Conservation (phyloP, 2,113 vertebrate genomes). For the Pseudopodoces humilis region DNA sequence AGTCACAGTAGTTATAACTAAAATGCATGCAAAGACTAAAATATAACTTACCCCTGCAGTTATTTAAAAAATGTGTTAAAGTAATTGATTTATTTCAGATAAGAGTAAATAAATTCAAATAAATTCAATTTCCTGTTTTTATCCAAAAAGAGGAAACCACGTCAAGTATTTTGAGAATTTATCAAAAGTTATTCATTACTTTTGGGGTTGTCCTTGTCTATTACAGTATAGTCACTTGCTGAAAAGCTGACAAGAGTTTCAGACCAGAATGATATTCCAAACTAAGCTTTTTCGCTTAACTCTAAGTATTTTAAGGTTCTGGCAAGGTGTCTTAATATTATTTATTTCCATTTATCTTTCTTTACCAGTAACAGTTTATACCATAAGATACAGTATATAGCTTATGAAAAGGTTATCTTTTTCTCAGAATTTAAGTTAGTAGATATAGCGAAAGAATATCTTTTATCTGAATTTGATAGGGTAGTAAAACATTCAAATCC, state of each 20-base stretch:
- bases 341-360: not conserved
- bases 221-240: fast-evolving
- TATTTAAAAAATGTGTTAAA: not conserved
- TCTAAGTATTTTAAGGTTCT: not conserved
- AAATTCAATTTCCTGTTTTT: not conserved
- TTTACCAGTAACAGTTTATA: not conserved
- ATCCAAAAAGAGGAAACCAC: not conserved
- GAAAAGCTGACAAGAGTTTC: not conserved
- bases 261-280: not conserved
- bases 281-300: not conserved
- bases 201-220: not conserved
- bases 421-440: slow-evolving; percentile 21
- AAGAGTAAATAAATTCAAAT: not conserved
- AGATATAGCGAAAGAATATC: slow-evolving; percentile 36
- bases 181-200: not conserved
- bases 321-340: not conserved
- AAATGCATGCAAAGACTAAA: not conserved
- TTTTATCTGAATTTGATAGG: slow-evolving; percentile 42
- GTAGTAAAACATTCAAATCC: slow-evolving; percentile 66
- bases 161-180: not conserved
- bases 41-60: fast-evolving
- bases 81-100: not conserved
- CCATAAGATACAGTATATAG: not conserved
- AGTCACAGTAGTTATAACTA: not conserved
- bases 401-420: not conserved